These are phyloP conservation scores for Macrobrachium rosenbergii DNA, from an alignment of 1,140 invertebrate species.

Conservation along the genomic window DNA sequence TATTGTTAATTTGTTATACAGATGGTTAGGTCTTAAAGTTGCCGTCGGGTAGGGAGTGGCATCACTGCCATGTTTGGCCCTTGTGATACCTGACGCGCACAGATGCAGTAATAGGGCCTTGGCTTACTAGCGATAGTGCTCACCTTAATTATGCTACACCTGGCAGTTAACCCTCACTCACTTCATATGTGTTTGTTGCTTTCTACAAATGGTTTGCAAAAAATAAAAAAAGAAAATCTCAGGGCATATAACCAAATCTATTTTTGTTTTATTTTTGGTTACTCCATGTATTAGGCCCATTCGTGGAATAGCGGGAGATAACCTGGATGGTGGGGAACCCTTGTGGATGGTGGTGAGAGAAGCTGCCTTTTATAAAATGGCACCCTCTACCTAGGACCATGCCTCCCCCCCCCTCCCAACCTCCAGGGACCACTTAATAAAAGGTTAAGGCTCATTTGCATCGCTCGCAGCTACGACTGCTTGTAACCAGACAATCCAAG, in stretches of 20 bases:
- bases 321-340: slow-evolving; percentile 10
- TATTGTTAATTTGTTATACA: slow-evolving; percentile 57
- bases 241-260: slow-evolving; percentile 54
- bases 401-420: neutral
- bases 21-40: slow-evolving; percentile 52
- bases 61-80: neutral
- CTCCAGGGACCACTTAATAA: no score
- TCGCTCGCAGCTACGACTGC: neutral
- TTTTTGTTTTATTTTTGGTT: slow-evolving; percentile 48
- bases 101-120: slow-evolving; percentile 60
- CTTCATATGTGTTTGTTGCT: slow-evolving; percentile 40
- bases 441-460: no score
- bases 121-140: slow-evolving; percentile 31
- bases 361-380: neutral
- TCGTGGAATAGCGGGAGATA: slow-evolving; percentile 42
- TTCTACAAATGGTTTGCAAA: slow-evolving; percentile 42
- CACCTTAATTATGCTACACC: slow-evolving; percentile 45
- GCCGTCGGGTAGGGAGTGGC: slow-evolving; percentile 4
- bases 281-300: slow-evolving; percentile 48
- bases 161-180: slow-evolving; percentile 38
- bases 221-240: slow-evolving; percentile 47
- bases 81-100: slow-evolving; percentile 29
- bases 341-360: neutral
- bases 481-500: slow-evolving; percentile 10
- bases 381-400: neutral